Evolutionary conservation across 2,888 invertebrate species (phyloP).

Genomic region (Osedax fenrisi): DNA sequence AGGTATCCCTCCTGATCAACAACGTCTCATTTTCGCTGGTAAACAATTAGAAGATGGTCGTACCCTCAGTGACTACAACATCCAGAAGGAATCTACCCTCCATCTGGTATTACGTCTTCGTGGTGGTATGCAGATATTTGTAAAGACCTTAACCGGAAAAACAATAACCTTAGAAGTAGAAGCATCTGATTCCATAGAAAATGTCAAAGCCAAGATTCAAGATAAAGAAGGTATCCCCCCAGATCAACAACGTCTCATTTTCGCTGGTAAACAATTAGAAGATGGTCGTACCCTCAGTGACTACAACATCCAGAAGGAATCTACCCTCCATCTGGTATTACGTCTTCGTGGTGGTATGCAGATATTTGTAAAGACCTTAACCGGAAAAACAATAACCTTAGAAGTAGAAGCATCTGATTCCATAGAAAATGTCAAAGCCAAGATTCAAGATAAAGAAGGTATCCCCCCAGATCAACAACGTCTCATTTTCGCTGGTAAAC

Average conservation of each 20-base stretch:
- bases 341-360: constrained; percentile 59
- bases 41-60: no score
- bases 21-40: no score
- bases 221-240: constrained; percentile 21
- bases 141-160: constrained; percentile 50
- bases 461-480: constrained; percentile 67
- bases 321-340: constrained; percentile 77
- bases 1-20: no score
- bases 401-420: constrained; percentile 70
- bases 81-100: no score
- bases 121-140: constrained; percentile 53
- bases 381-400: constrained; percentile 50
- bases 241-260: constrained; percentile 70
- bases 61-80: no score
- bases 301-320: constrained; percentile 88
- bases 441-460: constrained; percentile 49
- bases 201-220: neutral
- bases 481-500: constrained; percentile 80
- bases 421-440: constrained; percentile 77
- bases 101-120: no score
- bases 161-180: constrained; percentile 45
- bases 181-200: neutral
- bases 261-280: constrained; percentile 81
- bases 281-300: constrained; percentile 80
- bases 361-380: constrained; percentile 53